These are phyloP conservation scores for Lasiommata megera DNA, from an alignment of 2,888 invertebrate species.

Conservation along the genomic window DNA sequence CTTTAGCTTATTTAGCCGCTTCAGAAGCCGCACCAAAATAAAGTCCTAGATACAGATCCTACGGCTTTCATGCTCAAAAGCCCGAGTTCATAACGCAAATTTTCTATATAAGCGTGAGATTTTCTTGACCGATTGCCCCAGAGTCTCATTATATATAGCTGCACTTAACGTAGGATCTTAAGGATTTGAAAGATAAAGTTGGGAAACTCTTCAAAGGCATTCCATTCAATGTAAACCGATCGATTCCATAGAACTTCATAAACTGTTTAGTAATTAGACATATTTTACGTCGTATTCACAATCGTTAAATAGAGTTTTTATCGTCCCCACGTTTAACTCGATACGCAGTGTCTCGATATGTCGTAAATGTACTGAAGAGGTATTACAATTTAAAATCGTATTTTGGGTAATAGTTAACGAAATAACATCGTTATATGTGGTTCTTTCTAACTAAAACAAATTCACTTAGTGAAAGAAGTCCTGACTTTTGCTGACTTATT, in stretches of 20 bases:
- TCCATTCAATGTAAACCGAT: neutral
- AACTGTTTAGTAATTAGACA: conserved; percentile 48
- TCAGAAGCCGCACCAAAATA: too few species aligned
- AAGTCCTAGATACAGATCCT: too few species aligned
- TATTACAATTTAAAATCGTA: conserved; percentile 27
- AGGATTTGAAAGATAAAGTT: neutral
- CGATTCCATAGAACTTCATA: conserved; percentile 20
- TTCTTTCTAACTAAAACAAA: neutral
- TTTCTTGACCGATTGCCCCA: too few species aligned
- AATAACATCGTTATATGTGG: neutral
- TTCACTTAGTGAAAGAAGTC: too few species aligned
- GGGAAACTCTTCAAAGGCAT: neutral
- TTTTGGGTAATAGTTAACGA: conserved; percentile 3
- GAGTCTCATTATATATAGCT: too few species aligned
- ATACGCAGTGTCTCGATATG: conserved; percentile 45
- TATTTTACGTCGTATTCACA: conserved; percentile 52
- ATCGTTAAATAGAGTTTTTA: conserved; percentile 58
- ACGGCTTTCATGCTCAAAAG: too few species aligned
- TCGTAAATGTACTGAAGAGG: conserved; percentile 48
- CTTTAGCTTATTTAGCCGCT: too few species aligned
- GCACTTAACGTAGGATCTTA: too few species aligned
- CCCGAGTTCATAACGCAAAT: too few species aligned
- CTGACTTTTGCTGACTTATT: too few species aligned
- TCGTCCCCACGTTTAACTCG: conserved; percentile 53
- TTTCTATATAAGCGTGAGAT: too few species aligned